These are phyloP conservation scores for Phyto melanocephala DNA, from an alignment of 2,888 invertebrate genomes.

Conservation along the genomic window DNA sequence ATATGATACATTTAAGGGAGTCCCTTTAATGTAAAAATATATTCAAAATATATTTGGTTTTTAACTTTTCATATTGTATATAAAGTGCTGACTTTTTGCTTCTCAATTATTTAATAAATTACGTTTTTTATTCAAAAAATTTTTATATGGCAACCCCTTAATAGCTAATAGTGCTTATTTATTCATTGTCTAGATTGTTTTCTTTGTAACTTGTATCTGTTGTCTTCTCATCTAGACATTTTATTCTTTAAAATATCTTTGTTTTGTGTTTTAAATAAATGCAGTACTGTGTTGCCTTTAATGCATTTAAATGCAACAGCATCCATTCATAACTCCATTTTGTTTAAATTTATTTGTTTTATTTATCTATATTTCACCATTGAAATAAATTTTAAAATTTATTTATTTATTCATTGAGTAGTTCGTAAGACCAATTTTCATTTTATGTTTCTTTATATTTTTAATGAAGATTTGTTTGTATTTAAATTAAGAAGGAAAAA, in stretches of 20 bases:
- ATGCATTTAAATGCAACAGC: neutral
- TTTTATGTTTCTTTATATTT: neutral
- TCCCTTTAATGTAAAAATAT: neutral
- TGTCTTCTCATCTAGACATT: neutral
- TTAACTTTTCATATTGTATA: no score
- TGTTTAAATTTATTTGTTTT: constrained; percentile 25
- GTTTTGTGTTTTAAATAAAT: neutral
- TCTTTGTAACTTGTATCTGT: neutral
- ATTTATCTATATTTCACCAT: neutral
- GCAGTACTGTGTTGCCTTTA: no score
- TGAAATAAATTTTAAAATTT: neutral
- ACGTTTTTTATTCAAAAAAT: no score
- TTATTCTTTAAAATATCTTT: neutral
- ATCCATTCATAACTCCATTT: constrained; percentile 11
- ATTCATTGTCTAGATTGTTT: constrained; percentile 43
- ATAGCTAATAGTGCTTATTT: neutral
- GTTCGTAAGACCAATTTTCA: neutral
- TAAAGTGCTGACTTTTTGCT: no score
- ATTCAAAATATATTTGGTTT: no score
- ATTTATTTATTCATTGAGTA: constrained; percentile 21
- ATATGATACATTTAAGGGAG: neutral
- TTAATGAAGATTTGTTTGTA: constrained; percentile 9
- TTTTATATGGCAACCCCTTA: neutral
- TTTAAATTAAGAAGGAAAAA: constrained; percentile 9
- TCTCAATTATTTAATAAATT: no score